Evolutionary conservation across 1,140 invertebrate genomes (phyloP).

Genomic region (Heliconius eleuchia): DNA sequence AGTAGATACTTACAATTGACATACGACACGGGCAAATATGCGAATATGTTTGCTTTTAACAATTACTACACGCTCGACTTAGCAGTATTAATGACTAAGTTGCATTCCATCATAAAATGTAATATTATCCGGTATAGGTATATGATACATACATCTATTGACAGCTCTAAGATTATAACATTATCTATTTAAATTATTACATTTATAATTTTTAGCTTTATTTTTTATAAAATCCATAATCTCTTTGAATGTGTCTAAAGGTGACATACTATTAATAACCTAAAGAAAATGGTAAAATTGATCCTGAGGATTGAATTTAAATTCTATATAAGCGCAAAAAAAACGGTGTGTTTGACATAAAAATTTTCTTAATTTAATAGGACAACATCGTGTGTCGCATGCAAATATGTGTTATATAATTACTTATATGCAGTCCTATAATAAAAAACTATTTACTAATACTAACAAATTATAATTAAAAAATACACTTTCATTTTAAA

Average conservation of each 20-base stretch:
- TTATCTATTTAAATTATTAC: background rate
- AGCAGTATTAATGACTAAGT: slow-evolving; percentile 12
- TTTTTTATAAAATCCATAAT: background rate
- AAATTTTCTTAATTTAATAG: too few relatives aligned
- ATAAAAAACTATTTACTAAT: background rate
- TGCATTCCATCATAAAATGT: background rate
- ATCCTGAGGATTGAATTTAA: too few relatives aligned
- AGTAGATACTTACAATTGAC: background rate
- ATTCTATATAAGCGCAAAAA: too few relatives aligned
- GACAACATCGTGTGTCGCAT: too few relatives aligned
- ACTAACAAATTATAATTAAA: slow-evolving; percentile 2
- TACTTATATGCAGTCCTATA: too few relatives aligned
- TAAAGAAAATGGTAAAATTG: too few relatives aligned
- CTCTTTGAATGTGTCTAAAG: too few relatives aligned
- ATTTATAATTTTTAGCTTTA: background rate
- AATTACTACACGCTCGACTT: slow-evolving; percentile 2
- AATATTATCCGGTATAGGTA: background rate
- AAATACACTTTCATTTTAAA: background rate
- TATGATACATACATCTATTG: background rate
- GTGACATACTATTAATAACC: too few relatives aligned
- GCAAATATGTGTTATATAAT: too few relatives aligned
- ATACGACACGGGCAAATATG: slow-evolving; percentile 1
- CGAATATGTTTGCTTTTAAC: slow-evolving; percentile 7
- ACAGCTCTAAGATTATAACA: background rate
- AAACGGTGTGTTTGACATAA: too few relatives aligned